Base-by-base conservation (phyloP, 2,113 vertebrate species). In the Rhineura floridana region DNA sequence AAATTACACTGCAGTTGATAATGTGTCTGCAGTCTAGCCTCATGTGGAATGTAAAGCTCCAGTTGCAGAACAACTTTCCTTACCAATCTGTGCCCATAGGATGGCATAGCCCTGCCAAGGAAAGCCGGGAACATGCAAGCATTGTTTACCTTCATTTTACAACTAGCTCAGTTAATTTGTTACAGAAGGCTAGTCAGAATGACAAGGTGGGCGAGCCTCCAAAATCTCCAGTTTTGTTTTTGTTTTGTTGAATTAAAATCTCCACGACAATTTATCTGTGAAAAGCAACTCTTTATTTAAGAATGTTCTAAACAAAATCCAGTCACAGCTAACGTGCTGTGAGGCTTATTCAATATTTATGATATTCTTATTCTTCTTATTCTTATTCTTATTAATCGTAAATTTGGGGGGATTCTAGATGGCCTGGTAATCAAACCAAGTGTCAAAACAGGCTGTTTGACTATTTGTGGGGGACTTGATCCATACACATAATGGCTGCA, bases 381-480 rank as follows among this genome's bases (percentile, higher is more conserved):
- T 97, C 97, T 97, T 95, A n/a, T 73, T 95, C 96, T 96, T 98
- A 97, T 97, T 97, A 96, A 67, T 30, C 8, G 96, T 95, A 96
- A 96, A 96, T 97, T 96, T 95, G 91, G 94, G 30, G 95, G 95
- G 95, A 96, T 94, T 98, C 96, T 96, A 96, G 96, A 97, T 96
- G 97, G 96, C 94, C 97, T 97, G 98, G 98, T 98, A 98, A 98
- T 99, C 98, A 98, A 98, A 97, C 95, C 95, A 95, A 98, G 96
- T 98, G 98, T 98, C 98, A 98, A 97, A 97, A 95, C 94, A 97
- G 96, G 94, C 95, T 91, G 90, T 96, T 93, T 98, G 97, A 98
- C 97, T 97, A 97, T 94, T 92, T 94, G 93, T 95, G 91, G 93
- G 92, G 93, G 95, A 95, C 92, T 96, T 93, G 77, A 39, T 92